Evolutionary conservation across 2,888 invertebrate genomes (phyloP).

Genomic region (Cephalotes varians): DNA sequence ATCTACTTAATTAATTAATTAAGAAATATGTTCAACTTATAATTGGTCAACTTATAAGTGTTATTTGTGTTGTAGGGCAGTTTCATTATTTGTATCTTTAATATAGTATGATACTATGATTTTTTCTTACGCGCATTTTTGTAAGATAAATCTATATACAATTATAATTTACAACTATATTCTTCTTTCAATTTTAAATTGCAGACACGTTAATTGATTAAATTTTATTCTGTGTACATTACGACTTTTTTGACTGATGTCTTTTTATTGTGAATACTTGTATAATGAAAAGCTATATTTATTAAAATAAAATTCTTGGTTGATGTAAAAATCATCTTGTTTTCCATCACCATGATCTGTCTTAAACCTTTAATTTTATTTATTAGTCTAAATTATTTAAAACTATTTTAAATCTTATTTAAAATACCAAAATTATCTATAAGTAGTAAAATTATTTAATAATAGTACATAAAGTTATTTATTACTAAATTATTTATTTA

Average conservation of each 20-base stretch:
- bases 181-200: background rate
- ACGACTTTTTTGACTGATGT: background rate
- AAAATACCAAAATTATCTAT: too few relatives aligned
- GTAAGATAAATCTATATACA: background rate
- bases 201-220: background rate
- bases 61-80: conserved; percentile 10
- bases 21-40: background rate
- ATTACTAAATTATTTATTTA: too few relatives aligned
- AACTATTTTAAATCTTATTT: too few relatives aligned
- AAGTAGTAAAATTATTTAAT: too few relatives aligned
- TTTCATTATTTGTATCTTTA: background rate
- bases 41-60: conserved; percentile 1
- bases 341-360: background rate
- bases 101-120: background rate
- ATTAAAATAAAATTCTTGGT: conserved; percentile 31
- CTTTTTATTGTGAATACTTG: conserved; percentile 8
- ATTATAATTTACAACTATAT: background rate
- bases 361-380: background rate
- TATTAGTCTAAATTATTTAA: background rate
- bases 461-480: too few relatives aligned
- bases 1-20: conserved; percentile 33
- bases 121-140: background rate
- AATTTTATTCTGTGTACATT: background rate
- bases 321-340: conserved; percentile 14
- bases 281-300: conserved; percentile 27